phyloP scores from a whole-genome alignment of 2,888 invertebrate genomes.

The Patella ulyssiponensis region DNA sequence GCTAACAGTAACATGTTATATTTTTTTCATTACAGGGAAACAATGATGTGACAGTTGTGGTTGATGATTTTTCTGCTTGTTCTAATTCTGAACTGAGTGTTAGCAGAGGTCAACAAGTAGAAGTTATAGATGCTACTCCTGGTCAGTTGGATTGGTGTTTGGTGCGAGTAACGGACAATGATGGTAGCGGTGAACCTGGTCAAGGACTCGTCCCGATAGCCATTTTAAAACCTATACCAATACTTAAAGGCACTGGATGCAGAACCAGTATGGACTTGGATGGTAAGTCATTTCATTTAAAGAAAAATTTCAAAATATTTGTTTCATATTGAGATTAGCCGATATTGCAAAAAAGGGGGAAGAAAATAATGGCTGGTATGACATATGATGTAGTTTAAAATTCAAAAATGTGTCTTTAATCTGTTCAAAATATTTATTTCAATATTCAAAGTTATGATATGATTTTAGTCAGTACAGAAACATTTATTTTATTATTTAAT shows the following conservation, averaged over 20 bases:
- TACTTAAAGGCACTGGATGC: conserved; percentile 61
- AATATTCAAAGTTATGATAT: too few species aligned
- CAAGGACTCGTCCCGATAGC: conserved; percentile 72
- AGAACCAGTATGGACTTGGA: conserved; percentile 70
- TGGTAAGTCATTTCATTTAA: conserved; percentile 54
- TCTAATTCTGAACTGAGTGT: conserved; percentile 87
- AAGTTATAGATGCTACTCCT: conserved; percentile 82
- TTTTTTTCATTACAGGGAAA: conserved; percentile 44
- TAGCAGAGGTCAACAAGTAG: conserved; percentile 92
- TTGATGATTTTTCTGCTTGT: conserved; percentile 82
- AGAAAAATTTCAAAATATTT: too few species aligned
- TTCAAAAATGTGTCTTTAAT: too few species aligned
- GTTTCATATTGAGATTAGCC: too few species aligned
- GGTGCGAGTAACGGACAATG: conserved; percentile 63
- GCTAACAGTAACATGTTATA: not conserved
- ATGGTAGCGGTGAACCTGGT: conserved; percentile 49
- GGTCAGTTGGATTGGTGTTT: conserved; percentile 72
- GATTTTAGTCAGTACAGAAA: too few species aligned
- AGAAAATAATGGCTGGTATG: too few species aligned
- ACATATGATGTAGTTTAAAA: too few species aligned
- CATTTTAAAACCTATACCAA: conserved; percentile 69
- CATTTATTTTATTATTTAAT: too few species aligned
- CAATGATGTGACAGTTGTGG: conserved; percentile 60
- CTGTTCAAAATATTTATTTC: too few species aligned
- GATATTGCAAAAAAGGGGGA: too few species aligned